Conservation (phyloP, 2,888 invertebrate genomes). For the Diabrotica balteata region DNA sequence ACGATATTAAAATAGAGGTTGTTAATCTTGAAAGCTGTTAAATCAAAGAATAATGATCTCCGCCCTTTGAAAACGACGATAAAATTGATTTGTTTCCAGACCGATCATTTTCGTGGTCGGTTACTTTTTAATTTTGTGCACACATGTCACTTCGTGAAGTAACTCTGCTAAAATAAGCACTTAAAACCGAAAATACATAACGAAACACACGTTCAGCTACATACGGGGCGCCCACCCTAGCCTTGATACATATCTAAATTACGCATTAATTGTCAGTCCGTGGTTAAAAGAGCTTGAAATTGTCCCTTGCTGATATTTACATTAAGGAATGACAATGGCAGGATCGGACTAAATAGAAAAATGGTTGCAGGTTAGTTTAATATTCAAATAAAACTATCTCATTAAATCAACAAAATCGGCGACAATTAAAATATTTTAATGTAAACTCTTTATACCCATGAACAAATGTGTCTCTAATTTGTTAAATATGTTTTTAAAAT, state of each 20-base stretch:
- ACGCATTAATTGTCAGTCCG: conserved; percentile 60
- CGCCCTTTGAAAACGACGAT: conserved; percentile 6
- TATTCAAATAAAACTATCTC: too few relatives aligned
- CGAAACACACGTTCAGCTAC: conserved; percentile 12
- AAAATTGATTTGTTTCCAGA: conserved; percentile 26
- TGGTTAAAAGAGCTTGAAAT: conserved; percentile 63
- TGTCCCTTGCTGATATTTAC: conserved; percentile 58
- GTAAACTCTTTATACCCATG: too few relatives aligned
- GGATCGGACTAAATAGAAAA: neutral
- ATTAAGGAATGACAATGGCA: conserved; percentile 41
- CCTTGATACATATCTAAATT: conserved; percentile 61
- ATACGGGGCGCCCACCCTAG: conserved; percentile 27
- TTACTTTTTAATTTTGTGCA: conserved; percentile 30
- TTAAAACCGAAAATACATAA: conserved; percentile 32
- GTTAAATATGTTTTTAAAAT: too few relatives aligned
- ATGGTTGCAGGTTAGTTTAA: too few relatives aligned
- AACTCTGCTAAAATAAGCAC: conserved; percentile 24
- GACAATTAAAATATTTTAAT: too few relatives aligned
- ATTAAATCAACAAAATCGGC: too few relatives aligned
- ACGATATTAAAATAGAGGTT: too few relatives aligned
- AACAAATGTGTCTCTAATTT: too few relatives aligned
- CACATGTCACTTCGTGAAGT: conserved; percentile 24
- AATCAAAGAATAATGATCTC: neutral
- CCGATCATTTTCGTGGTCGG: conserved; percentile 30
- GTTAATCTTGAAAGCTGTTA: too few relatives aligned